Percentiles rank a stretch among this genome's conserved stretches.
phyloP scores from a whole-genome alignment of 2,113 vertebrate species.

The Tylochromis polylepis region DNA sequence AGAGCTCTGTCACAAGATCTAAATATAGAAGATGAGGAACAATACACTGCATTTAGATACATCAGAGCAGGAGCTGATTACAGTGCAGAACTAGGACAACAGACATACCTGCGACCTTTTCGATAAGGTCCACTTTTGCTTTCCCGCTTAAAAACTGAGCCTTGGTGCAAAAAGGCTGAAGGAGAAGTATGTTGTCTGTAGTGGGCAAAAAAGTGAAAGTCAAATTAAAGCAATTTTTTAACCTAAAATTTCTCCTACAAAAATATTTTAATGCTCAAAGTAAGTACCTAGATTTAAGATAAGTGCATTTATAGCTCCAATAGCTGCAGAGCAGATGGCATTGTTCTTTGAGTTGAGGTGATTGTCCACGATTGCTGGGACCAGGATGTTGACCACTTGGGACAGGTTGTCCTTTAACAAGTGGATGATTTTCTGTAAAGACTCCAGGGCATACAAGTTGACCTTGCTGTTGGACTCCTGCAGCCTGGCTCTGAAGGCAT shows the following conservation, averaged over 20 bases:
- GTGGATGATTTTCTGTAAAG: conserved; percentile 82
- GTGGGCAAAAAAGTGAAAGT: conserved; percentile 34
- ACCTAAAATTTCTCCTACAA: background rate
- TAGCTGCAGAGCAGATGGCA: conserved; percentile 84
- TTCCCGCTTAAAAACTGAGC: conserved; percentile 90
- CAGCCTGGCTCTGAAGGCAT: conserved; percentile 85
- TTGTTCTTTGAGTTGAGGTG: conserved; percentile 95
- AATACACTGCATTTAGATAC: background rate
- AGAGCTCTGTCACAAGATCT: conserved; percentile 83
- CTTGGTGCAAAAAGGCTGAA: conserved; percentile 92
- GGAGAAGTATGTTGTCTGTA: conserved; percentile 86
- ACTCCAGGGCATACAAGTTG: conserved; percentile 84
- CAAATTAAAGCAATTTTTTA: background rate
- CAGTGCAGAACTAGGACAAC: background rate
- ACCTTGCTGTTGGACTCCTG: conserved; percentile 95
- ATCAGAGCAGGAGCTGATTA: background rate
- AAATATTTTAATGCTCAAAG: background rate
- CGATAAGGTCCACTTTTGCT: conserved; percentile 90
- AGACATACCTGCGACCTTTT: conserved; percentile 87
- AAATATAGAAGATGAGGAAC: background rate
- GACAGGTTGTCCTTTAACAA: conserved; percentile 81
- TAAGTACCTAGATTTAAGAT: conserved; percentile 80
- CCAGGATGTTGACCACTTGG: conserved; percentile 85
- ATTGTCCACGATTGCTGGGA: conserved; percentile 92
- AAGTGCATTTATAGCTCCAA: conserved; percentile 79